Percentiles rank a stretch among this genome's conserved stretches.
Evolutionary conservation across 2,888 invertebrate species (phyloP).

Genomic region (Saturnia japonica): DNA sequence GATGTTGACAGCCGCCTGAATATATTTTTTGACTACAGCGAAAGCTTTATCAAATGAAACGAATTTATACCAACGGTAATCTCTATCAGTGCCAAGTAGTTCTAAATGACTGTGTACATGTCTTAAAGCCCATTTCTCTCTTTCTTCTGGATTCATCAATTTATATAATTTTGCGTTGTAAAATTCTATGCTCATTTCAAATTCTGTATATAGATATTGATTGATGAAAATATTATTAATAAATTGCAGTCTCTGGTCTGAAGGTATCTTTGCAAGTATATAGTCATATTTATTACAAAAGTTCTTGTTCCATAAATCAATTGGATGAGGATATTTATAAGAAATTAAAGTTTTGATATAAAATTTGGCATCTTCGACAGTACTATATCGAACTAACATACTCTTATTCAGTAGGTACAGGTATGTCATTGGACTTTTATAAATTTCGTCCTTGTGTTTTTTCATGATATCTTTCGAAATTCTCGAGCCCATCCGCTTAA

Average conservation of each 20-base stretch:
- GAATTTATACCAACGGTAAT: conserved; percentile 56
- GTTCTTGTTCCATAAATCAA: conserved; percentile 46
- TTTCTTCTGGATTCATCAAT: conserved; percentile 48
- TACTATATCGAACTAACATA: conserved; percentile 39
- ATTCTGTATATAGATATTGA: conserved; percentile 45
- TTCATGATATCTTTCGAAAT: conserved; percentile 47
- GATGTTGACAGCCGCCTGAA: conserved; percentile 39
- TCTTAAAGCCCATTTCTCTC: conserved; percentile 52
- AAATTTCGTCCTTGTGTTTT: conserved; percentile 52
- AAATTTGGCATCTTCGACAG: conserved; percentile 45
- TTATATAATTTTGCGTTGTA: conserved; percentile 38
- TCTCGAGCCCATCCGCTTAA: conserved; percentile 38
- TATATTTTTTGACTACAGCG: conserved; percentile 43
- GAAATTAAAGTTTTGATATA: conserved; percentile 45
- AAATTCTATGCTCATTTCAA: conserved; percentile 49
- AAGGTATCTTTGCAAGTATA: conserved; percentile 48
- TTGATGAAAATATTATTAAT: conserved; percentile 46
- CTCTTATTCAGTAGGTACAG: conserved; percentile 39
- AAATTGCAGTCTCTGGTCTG: conserved; percentile 42
- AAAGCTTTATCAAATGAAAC: conserved; percentile 51
- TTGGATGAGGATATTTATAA: conserved; percentile 16
- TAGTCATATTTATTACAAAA: conserved; percentile 42
- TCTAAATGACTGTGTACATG: conserved; percentile 48
- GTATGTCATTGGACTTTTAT: conserved; percentile 46
- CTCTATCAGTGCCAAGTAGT: conserved; percentile 41